Base-by-base conservation (phyloP, 2,113 vertebrate species). In the Balaeniceps rex region DNA sequence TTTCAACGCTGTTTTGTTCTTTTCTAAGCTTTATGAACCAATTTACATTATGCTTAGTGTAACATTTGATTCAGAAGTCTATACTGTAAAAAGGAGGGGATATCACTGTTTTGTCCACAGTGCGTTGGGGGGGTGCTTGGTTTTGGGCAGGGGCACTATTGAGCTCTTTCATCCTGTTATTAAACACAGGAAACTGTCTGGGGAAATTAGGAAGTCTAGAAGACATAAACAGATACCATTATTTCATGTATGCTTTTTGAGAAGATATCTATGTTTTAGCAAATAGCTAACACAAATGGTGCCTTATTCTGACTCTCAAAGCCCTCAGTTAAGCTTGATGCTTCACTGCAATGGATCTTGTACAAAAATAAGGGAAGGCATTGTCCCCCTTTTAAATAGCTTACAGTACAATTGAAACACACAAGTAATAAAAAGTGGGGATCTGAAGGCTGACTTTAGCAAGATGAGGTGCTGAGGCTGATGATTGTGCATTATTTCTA, bases 61-160 rank as follows among this genome's bases (percentile, higher is more conserved):
- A 86, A 94, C 78, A 89, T 44, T 94, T 69, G 38, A 77, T 88
- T 94, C 61, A 64, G 52, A 97, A 88, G 71, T n/a, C 68, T 58
- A 8, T 58, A 23, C 36, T 60, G 44, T 38, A 49, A 42, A 76
- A 71, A 74, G 33, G 12, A 70, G 28, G 47, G 40, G 33, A 52
- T 83, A 49, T 88, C 76, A 65, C 72, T 69, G 8, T 77, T 86
- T 38, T 87, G 16, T 47, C 60, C 11, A 5, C 65, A 79, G 65
- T 19, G 44, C 57, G 29, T 7, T 83, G 44, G 9, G 69, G 18
- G 28, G 42, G 38, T 71, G 58, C 77, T 42, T 52, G 49, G 49
- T 23, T 51, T 24, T 25, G 24, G 4, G 6, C 25, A 8, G 57
- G 72, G 26, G 28, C 51, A 36, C 64, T 93, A 7, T 12, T 74